These are phyloP conservation scores for Rhagologus leucostigma DNA, from an alignment of 2,113 vertebrate species.

Conservation along the genomic window DNA sequence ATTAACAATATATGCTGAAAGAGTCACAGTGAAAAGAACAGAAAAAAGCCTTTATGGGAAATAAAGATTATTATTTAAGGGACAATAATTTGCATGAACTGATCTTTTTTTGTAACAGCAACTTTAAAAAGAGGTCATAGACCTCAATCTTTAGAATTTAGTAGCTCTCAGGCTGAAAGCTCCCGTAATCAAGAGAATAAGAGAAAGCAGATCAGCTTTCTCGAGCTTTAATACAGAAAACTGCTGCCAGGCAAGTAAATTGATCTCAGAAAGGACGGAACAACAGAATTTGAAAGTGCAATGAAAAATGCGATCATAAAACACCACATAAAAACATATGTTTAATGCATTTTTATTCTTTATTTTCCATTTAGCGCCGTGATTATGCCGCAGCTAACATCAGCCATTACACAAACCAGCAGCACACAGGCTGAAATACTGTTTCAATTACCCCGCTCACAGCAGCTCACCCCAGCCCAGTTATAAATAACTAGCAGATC, in stretches of 20 bases:
- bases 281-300: slow-evolving; percentile 24
- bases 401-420: slow-evolving; percentile 37
- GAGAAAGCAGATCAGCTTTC: not conserved
- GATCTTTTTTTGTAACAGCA: not conserved
- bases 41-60: not conserved
- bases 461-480: slow-evolving; percentile 4
- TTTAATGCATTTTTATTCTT: slow-evolving; percentile 52
- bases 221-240: not conserved
- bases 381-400: slow-evolving; percentile 18
- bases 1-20: not conserved
- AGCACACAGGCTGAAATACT: slow-evolving; percentile 42
- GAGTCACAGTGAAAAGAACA: not conserved
- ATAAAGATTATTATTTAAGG: not conserved
- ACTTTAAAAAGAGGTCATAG: not conserved
- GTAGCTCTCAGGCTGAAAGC: not conserved
- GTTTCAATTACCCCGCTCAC: slow-evolving; percentile 59
- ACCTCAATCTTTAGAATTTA: slow-evolving; percentile 1
- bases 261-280: slow-evolving; percentile 14
- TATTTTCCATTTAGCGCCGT: slow-evolving; percentile 13
- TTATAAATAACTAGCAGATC: slow-evolving; percentile 48
- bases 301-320: slow-evolving; percentile 50
- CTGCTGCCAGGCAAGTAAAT: slow-evolving; percentile 34
- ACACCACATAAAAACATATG: slow-evolving; percentile 39
- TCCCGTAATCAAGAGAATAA: slow-evolving; percentile 33
- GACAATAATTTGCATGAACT: not conserved